Base-by-base conservation (phyloP, 2,113 vertebrate species). In the Rynchops niger region DNA sequence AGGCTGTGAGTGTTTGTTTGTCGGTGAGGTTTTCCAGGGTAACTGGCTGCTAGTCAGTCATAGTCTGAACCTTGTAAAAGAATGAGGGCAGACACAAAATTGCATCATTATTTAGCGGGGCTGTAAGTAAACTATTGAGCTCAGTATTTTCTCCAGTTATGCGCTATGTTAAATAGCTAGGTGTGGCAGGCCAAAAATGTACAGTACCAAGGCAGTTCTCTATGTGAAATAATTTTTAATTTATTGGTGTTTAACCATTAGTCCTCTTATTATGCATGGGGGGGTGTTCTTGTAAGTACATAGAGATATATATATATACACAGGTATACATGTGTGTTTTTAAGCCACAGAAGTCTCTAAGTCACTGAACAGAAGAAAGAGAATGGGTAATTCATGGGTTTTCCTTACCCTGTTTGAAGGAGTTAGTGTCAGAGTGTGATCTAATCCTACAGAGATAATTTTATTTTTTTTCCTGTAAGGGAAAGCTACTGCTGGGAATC, bases 401-500 rank as follows among this genome's bases (percentile, higher is more conserved):
- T 95, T 83, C 50, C 50, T 74, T 78, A 8, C 34, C 13, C 22
- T 21, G 15, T 8, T 52, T 52, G 86, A 76, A 95, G 73, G 3
- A 86, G 32, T 47, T 71, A 22, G 36, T 84, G 58, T 89, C 81
- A 81, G 21, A n/a, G 26, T 25, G 66, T 92, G 88, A 96, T 86
- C 79, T 86, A 93, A 94, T 93, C 29, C 26, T 20, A 69, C 5
- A 53, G 53, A 79, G n/a, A 21, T 17, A 5, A 4, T 10, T 40
- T 84, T 47, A 47, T 25, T 82, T 53, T n/a, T 59, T 61, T 89
- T 94, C 88, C 88, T 93, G 90, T 78, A 95, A 95, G 47, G 42
- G 43, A 86, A 88, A 87, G 81, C 38, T 69, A n/a, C 86, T 96
- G 86, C 92, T 96, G 95, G 93, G 96, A 96, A 96, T 94, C 91